A percentile compares a stretch with the other conserved stretches of the same genome.
These are phyloP conservation scores for Selenia dentaria DNA, from an alignment of 2,888 invertebrate species.

Conservation along the genomic window DNA sequence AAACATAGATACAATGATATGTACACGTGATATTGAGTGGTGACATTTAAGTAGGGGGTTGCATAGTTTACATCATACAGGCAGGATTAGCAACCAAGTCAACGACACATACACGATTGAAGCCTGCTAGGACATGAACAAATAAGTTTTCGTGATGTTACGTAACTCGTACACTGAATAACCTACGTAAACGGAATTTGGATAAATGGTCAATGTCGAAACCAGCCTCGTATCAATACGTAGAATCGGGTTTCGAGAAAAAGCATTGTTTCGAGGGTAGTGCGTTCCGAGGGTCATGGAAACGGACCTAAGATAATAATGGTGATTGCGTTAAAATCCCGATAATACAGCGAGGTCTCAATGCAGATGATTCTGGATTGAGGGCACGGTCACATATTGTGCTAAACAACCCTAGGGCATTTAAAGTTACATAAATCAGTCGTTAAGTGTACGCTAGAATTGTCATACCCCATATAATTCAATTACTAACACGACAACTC, in stretches of 20 bases:
- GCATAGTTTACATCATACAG: slow-evolving; percentile 15
- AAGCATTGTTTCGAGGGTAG: too few species aligned
- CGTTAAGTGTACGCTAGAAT: slow-evolving; percentile 77
- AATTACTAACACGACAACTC: slow-evolving; percentile 69
- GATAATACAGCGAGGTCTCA: slow-evolving; percentile 22
- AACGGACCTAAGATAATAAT: slow-evolving; percentile 12
- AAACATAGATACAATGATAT: slow-evolving; percentile 1
- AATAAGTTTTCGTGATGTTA: slow-evolving; percentile 9
- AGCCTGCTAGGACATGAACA: slow-evolving; percentile 5
- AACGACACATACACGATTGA: slow-evolving; percentile 17
- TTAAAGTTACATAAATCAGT: slow-evolving; percentile 67
- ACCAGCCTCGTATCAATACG: too few species aligned
- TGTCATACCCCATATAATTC: slow-evolving; percentile 72
- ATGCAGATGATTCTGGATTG: slow-evolving; percentile 45
- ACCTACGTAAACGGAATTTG: slow-evolving; percentile 7
- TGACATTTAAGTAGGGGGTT: slow-evolving; percentile 26
- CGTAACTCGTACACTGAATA: slow-evolving; percentile 11
- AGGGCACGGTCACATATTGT: slow-evolving; percentile 44
- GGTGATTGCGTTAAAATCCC: slow-evolving; percentile 23
- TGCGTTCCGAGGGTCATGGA: too few species aligned
- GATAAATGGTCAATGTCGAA: slow-evolving; percentile 7
- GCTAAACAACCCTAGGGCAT: slow-evolving; percentile 64
- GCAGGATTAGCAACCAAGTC: slow-evolving; percentile 12
- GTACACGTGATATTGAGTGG: slow-evolving; percentile 13
- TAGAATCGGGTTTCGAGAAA: too few species aligned